phyloP scores from a whole-genome alignment of 2,888 invertebrate species.

The Zygogramma bicolorata region DNA sequence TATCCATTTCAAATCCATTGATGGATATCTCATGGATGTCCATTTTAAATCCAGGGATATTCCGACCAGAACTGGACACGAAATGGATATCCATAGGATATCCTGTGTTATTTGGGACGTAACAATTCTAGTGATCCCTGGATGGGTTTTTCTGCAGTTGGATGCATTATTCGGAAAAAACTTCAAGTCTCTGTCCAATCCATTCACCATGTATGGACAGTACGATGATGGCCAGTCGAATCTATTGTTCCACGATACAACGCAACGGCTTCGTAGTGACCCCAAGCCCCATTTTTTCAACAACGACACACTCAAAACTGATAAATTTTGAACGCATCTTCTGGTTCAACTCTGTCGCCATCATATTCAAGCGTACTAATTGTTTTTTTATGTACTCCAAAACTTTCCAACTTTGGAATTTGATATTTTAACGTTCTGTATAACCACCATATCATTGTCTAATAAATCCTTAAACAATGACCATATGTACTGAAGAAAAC shows the following conservation, averaged over 20 bases:
- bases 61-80: no score
- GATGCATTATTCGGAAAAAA: conserved; percentile 79
- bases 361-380: neutral
- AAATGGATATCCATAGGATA: no score
- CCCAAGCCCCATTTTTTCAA: conserved; percentile 57
- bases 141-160: conserved; percentile 77
- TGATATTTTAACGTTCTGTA: conserved; percentile 21
- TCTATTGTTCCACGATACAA: conserved; percentile 76
- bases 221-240: conserved; percentile 75
- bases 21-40: no score
- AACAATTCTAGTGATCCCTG: no score
- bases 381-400: conserved; percentile 12
- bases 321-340: conserved; percentile 44
- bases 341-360: neutral
- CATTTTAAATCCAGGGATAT: no score
- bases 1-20: no score
- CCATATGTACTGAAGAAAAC: conserved; percentile 26
- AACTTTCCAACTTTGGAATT: neutral
- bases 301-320: conserved; percentile 43
- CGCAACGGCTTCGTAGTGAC: conserved; percentile 60
- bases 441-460: no score
- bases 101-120: no score
- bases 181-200: conserved; percentile 70
- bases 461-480: no score
- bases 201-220: conserved; percentile 78